These are phyloP conservation scores for Iselma pallidipennis DNA, from an alignment of 2,888 invertebrate genomes.

Conservation along the genomic window DNA sequence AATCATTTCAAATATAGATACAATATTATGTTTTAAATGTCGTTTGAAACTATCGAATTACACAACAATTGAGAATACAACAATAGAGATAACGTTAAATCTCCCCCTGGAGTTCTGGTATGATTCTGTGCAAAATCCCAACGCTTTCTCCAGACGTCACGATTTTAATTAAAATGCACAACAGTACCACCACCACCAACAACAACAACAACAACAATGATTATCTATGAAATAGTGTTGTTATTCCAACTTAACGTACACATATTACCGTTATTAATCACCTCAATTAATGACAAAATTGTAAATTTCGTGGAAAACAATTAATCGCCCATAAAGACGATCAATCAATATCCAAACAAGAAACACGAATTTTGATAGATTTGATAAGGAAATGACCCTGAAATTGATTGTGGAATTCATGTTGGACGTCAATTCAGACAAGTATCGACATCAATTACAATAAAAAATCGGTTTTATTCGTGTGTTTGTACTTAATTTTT, in stretches of 20 bases:
- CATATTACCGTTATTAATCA: neutral
- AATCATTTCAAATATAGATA: too few relatives aligned
- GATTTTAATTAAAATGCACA: constrained; percentile 19
- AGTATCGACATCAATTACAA: neutral
- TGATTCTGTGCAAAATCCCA: constrained; percentile 11
- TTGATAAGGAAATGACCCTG: neutral
- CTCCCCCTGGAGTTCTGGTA: constrained; percentile 3
- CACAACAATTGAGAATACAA: constrained; percentile 5
- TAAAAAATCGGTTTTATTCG: too few relatives aligned
- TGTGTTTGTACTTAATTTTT: neutral
- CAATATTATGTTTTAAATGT: constrained; percentile 18
- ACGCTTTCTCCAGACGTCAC: constrained; percentile 21
- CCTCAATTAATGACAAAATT: neutral
- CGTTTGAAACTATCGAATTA: constrained; percentile 6
- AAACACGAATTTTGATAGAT: too few relatives aligned
- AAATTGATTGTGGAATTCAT: neutral
- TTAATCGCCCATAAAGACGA: too few relatives aligned
- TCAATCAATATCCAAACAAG: too few relatives aligned
- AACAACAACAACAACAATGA: neutral
- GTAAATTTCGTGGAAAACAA: too few relatives aligned
- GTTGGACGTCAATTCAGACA: neutral
- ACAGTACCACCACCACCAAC: too few relatives aligned
- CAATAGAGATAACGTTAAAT: constrained; percentile 17
- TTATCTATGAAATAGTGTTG: neutral
- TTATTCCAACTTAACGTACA: neutral